These are phyloP conservation scores for Acheta domesticus DNA, from an alignment of 2,888 invertebrate species.

Conservation along the genomic window DNA sequence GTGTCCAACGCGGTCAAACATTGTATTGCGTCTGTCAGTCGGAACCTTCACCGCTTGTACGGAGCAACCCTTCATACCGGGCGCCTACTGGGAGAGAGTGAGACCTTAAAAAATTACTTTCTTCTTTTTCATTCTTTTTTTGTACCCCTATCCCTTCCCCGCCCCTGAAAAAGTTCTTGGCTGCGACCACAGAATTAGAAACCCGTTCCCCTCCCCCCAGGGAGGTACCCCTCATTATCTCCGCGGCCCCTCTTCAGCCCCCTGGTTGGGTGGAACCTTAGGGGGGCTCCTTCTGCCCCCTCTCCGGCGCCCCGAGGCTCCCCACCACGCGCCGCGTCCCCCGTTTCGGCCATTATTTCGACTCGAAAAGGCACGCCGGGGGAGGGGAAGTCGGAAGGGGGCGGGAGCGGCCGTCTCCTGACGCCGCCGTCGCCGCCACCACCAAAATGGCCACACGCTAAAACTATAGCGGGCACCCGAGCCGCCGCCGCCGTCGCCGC, in stretches of 20 bases:
- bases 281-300: background rate
- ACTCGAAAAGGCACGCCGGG: background rate
- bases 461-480: background rate
- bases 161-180: background rate
- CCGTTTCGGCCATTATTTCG: background rate
- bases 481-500: too few relatives aligned
- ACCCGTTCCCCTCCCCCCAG: conserved; percentile 4
- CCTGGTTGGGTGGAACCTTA: conserved; percentile 6
- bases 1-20: background rate
- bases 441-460: conserved; percentile 18
- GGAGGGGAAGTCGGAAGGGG: background rate
- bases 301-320: background rate
- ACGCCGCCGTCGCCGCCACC: background rate
- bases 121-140: background rate
- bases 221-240: conserved; percentile 18
- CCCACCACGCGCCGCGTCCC: background rate
- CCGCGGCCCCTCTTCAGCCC: background rate
- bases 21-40: background rate
- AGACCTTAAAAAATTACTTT: background rate
- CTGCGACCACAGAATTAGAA: background rate
- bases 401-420: background rate
- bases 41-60: background rate
- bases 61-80: too few relatives aligned
- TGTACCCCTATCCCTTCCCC: background rate
- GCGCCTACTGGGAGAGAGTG: background rate